phyloP scores from a whole-genome alignment of 2,797 vertebrate genomes.

The Zonotrichia albicollis region DNA sequence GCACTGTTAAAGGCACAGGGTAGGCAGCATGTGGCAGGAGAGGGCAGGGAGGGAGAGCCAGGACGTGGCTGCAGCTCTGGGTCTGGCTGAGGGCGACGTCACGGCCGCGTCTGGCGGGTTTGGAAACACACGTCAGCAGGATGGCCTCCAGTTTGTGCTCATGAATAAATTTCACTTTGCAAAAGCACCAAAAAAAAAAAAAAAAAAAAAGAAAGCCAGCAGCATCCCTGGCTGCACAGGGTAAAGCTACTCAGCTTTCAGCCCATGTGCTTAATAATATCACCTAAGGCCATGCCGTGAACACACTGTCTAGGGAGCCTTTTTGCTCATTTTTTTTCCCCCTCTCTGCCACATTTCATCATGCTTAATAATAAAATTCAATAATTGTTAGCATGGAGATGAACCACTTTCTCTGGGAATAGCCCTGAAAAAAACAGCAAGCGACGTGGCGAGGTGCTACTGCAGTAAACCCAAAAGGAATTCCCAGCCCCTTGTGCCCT shows the following conservation, averaged over 20 bases:
- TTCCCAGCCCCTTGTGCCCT: neutral
- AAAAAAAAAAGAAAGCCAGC: neutral
- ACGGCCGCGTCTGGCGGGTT: neutral
- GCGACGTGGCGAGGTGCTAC: neutral
- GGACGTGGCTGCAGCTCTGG: neutral
- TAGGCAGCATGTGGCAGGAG: neutral
- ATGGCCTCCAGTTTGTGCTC: slow-evolving; percentile 2
- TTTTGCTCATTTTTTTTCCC: neutral
- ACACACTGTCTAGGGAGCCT: neutral
- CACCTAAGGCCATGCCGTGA: slow-evolving; percentile 18
- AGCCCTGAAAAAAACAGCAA: neutral
- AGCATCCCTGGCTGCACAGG: neutral
- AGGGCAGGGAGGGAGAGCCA: neutral
- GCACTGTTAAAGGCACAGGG: slow-evolving; percentile 28
- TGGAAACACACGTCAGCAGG: neutral
- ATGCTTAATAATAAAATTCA: slow-evolving; percentile 53
- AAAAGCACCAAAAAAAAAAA: neutral
- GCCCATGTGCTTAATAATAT: slow-evolving; percentile 1
- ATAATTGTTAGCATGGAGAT: neutral
- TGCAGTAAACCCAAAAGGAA: neutral
- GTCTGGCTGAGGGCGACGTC: neutral
- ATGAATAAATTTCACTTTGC: slow-evolving; percentile 33
- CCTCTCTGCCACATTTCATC: slow-evolving; percentile 10
- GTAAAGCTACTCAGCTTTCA: slow-evolving; percentile 37
- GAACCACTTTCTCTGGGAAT: neutral